A percentile compares a stretch with the other conserved stretches of the same genome.
phyloP scores from a whole-genome alignment of 2,113 vertebrate genomes.

The Procavia capensis region DNA sequence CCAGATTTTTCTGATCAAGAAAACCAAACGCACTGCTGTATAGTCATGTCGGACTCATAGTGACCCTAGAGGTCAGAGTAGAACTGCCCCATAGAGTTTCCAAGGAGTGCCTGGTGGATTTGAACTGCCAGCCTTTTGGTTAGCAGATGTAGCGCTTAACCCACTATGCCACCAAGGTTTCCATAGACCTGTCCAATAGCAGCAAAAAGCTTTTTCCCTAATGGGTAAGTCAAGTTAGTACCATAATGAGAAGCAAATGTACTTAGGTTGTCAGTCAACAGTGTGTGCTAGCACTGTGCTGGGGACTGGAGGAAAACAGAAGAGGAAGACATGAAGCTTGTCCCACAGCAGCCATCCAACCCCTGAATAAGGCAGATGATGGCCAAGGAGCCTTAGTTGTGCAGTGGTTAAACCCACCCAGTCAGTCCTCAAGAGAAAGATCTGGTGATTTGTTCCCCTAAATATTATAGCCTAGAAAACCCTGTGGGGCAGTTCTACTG shows the following conservation, averaged over 20 bases:
- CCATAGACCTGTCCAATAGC: neutral
- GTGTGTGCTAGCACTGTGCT: neutral
- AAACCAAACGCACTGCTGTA: too few species aligned
- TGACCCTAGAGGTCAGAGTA: too few species aligned
- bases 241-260: neutral
- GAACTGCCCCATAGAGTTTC: too few species aligned
- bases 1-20: slow-evolving; percentile 55
- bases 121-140: too few species aligned
- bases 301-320: neutral
- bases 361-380: neutral
- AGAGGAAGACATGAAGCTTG: neutral
- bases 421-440: neutral
- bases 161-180: too few species aligned
- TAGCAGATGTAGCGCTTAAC: too few species aligned
- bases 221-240: slow-evolving; percentile 10
- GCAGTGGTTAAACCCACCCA: neutral
- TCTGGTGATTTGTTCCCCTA: neutral
- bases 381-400: neutral
- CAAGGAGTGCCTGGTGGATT: too few species aligned
- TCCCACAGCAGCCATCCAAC: neutral
- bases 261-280: neutral
- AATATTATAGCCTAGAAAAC: neutral
- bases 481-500: neutral
- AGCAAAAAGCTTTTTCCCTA: neutral
- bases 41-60: too few species aligned